These are phyloP conservation scores for Platichthys flesus DNA, from an alignment of 2,113 vertebrate genomes.

Conservation along the genomic window DNA sequence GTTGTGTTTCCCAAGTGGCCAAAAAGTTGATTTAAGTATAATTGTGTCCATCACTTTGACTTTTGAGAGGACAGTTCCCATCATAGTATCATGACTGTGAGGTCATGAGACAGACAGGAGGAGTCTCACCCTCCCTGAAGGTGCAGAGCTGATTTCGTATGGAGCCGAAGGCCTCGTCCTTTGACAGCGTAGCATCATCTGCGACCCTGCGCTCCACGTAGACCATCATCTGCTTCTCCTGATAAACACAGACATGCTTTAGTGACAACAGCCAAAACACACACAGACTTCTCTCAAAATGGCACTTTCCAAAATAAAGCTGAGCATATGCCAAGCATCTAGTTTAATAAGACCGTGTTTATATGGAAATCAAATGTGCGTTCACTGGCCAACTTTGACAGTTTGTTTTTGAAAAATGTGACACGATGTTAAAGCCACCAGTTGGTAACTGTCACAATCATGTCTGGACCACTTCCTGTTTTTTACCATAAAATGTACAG, in stretches of 20 bases:
- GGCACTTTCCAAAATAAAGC: background rate
- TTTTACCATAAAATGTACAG: background rate
- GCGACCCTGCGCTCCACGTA: conserved; percentile 86
- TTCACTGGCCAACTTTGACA: conserved; percentile 6
- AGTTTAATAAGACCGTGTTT: background rate
- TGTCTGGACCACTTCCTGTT: conserved; percentile 50
- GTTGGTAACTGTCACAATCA: conserved; percentile 13
- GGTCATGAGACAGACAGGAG: too few relatives aligned
- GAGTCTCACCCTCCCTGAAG: conserved; percentile 83
- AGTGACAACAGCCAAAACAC: conserved; percentile 2
- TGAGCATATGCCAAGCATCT: conserved; percentile 9
- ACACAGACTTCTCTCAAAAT: background rate
- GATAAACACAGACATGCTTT: conserved; percentile 15
- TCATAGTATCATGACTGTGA: background rate
- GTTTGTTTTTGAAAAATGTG: conserved; percentile 23
- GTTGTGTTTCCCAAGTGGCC: too few relatives aligned
- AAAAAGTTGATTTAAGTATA: too few relatives aligned
- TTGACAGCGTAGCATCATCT: conserved; percentile 79
- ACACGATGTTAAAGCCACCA: background rate
- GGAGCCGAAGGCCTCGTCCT: conserved; percentile 78
- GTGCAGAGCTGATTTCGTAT: conserved; percentile 86
- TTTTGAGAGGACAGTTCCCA: background rate
- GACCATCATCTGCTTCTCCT: conserved; percentile 87
- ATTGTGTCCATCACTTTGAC: background rate
- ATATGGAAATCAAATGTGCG: conserved; percentile 32